Base-by-base conservation (phyloP, 1,140 invertebrate species). In the Drosophila sp. region DNA sequence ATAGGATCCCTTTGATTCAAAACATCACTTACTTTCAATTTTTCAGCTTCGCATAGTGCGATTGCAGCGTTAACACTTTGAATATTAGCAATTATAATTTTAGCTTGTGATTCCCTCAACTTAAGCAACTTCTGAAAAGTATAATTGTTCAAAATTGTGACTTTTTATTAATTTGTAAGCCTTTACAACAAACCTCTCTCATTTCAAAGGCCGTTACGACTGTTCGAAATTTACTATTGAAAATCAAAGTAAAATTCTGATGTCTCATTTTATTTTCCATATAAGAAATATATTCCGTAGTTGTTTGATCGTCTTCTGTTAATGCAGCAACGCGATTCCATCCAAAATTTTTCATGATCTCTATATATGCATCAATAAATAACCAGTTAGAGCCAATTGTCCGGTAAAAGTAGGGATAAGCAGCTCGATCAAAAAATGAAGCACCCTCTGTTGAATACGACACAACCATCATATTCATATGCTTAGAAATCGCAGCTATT, bases 391-490 rank as follows among this genome's bases (percentile, higher is more conserved):
- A 95, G 1, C 96, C 96, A 71, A 97, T 96, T 1, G 96, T 97
- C 1, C 96, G 91, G 87, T 96, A 97, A 91, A 97, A 97, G 79
- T 96, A 97, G 0, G 96, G 96, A 93, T 97, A 97, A 63, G 94
- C 95, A 0, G 93, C 90, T 23, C 95, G 93, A 91, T 97, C 95
- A 0, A 94, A 94, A 77, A 96, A 95, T 57, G 93, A 94, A 1
- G 94, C 94, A 0, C 96, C 96, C 86, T 97, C 96, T 1, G 96
- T 96, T 66, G 95, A 95, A 90, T 97, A 98, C 38, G 96, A 97
- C 47, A 97, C 95, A 0, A 96, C 94, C 38, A 96, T 93, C 29
- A 95, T 96, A 67, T 95, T 94, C 77, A 95, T 97, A 81, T 96
- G 95, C 65, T 95, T 96, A 0, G 96, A 95, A n/a, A 97, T 94